A percentile compares a stretch with the other conserved stretches of the same genome.
Conservation (phyloP, 35 echinoderm and acorn worm species). For the Anneissia japonica region DNA sequence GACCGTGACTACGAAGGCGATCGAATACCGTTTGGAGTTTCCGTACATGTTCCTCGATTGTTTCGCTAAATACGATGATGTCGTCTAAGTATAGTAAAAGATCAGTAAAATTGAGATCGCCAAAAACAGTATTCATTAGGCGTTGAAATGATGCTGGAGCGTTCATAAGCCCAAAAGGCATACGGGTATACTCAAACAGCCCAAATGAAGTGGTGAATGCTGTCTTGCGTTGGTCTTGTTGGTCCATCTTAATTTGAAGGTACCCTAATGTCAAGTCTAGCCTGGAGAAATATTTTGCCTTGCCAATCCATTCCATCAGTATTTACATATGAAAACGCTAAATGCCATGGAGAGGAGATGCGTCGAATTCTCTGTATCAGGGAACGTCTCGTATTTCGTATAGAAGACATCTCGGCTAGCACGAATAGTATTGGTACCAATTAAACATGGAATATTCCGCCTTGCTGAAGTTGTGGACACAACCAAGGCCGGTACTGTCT, state of each 20-base stretch:
- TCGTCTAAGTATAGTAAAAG: conserved; percentile 59
- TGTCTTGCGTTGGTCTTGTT: conserved; percentile 43
- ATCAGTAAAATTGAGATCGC: conserved; percentile 40
- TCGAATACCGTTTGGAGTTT: conserved; percentile 34
- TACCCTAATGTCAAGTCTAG: conserved; percentile 36
- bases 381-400: no score
- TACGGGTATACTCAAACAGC: conserved; percentile 58
- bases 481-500: no score
- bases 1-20: conserved; percentile 31
- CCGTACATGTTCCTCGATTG: conserved; percentile 27
- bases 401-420: no score
- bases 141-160: conserved; percentile 64
- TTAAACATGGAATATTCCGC: no score
- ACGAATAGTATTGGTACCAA: no score
- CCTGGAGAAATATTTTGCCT: conserved; percentile 7
- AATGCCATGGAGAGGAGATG: no score
- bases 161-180: conserved; percentile 62
- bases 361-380: no score
- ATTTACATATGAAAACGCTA: no score
- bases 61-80: conserved; percentile 43
- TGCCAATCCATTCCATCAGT: no score
- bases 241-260: conserved; percentile 47
- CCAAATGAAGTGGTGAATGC: conserved; percentile 66
- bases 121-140: conserved; percentile 55
- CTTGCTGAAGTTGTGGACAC: no score